Conservation (phyloP, 2,888 invertebrate genomes). For the Ischnus inquisitorius region DNA sequence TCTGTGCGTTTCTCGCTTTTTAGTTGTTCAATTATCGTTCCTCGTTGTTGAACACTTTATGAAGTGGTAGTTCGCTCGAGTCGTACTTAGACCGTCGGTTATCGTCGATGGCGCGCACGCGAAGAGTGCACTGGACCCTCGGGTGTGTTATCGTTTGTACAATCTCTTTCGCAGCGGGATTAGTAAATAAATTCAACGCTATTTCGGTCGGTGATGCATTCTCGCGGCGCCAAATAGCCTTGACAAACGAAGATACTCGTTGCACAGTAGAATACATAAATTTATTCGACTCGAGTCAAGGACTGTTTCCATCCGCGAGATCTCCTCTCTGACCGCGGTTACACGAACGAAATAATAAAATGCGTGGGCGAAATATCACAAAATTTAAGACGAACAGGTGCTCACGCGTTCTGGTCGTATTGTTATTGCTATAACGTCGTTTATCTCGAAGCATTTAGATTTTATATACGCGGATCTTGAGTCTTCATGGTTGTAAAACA, state of each 20-base stretch:
- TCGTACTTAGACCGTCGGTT: neutral
- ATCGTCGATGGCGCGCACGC: slow-evolving; percentile 34
- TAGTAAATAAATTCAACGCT: slow-evolving; percentile 34
- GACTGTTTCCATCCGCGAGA: neutral
- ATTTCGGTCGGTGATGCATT: slow-evolving; percentile 52
- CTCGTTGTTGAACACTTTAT: slow-evolving; percentile 43
- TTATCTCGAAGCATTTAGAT: slow-evolving; percentile 29
- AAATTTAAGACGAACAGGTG: slow-evolving; percentile 60
- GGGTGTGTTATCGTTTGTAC: neutral
- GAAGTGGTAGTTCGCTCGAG: neutral
- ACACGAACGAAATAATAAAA: slow-evolving; percentile 15
- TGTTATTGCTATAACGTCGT: neutral
- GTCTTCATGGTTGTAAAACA: neutral
- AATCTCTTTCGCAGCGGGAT: slow-evolving; percentile 6
- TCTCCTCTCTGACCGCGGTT: neutral
- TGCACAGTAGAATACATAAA: slow-evolving; percentile 50
- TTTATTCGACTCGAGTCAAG: slow-evolving; percentile 44
- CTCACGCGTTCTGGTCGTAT: neutral
- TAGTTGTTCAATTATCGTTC: slow-evolving; percentile 16
- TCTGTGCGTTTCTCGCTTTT: slow-evolving; percentile 18
- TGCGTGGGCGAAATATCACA: slow-evolving; percentile 22
- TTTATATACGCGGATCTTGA: neutral
- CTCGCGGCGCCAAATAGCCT: slow-evolving; percentile 22
- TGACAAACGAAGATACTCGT: slow-evolving; percentile 32
- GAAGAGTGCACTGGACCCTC: slow-evolving; percentile 39